phyloP scores from a whole-genome alignment of 2,888 invertebrate species.

The Dyspetes luteomarginatus region DNA sequence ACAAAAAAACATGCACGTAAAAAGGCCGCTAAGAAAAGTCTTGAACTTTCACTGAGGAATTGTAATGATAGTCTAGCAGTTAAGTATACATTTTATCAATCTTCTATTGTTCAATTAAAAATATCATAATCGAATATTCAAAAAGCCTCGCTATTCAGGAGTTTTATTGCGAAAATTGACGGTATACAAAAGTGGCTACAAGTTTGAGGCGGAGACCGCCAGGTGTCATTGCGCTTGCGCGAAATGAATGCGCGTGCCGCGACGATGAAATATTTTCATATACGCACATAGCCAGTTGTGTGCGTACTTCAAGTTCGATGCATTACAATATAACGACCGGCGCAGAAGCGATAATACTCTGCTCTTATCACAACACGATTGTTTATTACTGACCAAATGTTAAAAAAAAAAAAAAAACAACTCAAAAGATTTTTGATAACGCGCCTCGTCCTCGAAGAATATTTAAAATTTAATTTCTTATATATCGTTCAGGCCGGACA shows the following conservation, averaged over 20 bases:
- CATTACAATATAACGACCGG: slow-evolving; percentile 19
- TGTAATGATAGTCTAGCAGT: no score
- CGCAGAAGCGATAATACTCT: slow-evolving; percentile 11
- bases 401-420: background rate
- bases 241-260: slow-evolving; percentile 37
- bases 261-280: slow-evolving; percentile 7
- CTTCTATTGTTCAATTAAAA: background rate
- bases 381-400: background rate
- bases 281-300: slow-evolving; percentile 12
- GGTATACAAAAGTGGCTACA: slow-evolving; percentile 6
- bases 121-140: background rate
- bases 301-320: slow-evolving; percentile 16
- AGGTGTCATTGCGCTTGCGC: slow-evolving; percentile 59
- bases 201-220: slow-evolving; percentile 57
- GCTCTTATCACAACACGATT: slow-evolving; percentile 2
- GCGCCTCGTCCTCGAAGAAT: background rate
- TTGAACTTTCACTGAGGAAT: no score
- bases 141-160: background rate
- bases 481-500: background rate
- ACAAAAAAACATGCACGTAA: no score
- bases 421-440: background rate
- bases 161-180: slow-evolving; percentile 9
- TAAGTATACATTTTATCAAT: no score
- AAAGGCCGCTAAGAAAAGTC: no score
- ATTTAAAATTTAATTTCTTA: background rate